These are phyloP conservation scores for Paguma larvata DNA, from an alignment of 2,797 vertebrate genomes.

Conservation along the genomic window DNA sequence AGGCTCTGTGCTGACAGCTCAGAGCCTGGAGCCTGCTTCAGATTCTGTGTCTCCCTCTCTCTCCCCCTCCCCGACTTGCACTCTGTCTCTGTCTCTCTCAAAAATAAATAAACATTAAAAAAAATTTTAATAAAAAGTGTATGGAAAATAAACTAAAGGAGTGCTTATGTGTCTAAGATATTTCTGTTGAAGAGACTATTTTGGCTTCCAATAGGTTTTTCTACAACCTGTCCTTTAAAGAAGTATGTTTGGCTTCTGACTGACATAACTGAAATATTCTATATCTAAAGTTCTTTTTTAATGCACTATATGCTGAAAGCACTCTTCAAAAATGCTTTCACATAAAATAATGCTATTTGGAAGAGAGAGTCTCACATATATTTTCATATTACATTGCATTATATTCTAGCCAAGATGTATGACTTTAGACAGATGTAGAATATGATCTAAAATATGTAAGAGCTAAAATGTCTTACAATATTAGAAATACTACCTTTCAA, in stretches of 20 bases:
- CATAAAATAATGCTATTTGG: neutral
- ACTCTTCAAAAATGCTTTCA: slow-evolving; percentile 1
- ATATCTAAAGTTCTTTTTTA: neutral
- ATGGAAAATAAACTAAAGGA: neutral
- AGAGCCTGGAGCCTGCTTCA: no score
- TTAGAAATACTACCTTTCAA: neutral
- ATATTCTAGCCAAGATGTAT: neutral
- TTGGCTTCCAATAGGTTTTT: neutral
- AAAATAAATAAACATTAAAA: no score
- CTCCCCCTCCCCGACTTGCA: no score
- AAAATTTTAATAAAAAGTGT: neutral
- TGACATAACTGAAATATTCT: neutral
- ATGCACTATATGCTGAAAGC: neutral
- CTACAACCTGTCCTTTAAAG: slow-evolving; percentile 11
- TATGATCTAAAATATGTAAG: neutral
- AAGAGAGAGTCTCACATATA: neutral
- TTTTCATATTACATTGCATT: neutral
- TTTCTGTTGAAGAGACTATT: slow-evolving; percentile 3
- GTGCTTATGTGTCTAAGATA: neutral
- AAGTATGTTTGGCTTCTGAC: neutral
- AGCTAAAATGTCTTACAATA: neutral
- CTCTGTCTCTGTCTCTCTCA: no score
- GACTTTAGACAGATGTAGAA: neutral
- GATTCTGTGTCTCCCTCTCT: no score
- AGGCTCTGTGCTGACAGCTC: no score